Evolutionary conservation across 2,113 vertebrate genomes (phyloP).

Genomic region (Chitala chitala): DNA sequence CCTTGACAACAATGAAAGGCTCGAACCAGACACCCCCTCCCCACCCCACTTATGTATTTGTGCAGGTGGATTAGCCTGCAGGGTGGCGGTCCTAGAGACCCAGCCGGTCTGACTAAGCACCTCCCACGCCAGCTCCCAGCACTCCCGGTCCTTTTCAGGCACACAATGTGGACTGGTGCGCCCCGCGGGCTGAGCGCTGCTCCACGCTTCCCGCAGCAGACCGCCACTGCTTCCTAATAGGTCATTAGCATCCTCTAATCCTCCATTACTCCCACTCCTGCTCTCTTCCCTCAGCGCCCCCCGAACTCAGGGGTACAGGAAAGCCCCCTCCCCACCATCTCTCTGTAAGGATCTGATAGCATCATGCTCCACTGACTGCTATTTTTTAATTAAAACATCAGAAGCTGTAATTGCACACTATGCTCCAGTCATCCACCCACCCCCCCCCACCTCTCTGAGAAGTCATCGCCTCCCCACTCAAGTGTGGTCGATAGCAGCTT

Average conservation of each 20-base stretch:
- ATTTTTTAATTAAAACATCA: conserved; percentile 52
- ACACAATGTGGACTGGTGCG: conserved; percentile 5
- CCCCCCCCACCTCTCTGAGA: conserved; percentile 37
- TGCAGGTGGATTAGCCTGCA: conserved; percentile 4
- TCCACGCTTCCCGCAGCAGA: conserved; percentile 29
- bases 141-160: neutral
- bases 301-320: conserved; percentile 44
- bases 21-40: neutral
- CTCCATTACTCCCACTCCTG: conserved; percentile 45
- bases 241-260: conserved; percentile 57
- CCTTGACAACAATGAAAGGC: neutral
- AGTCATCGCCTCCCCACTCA: conserved; percentile 37
- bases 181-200: conserved; percentile 31
- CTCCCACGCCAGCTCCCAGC: neutral
- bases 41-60: neutral
- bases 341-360: conserved; percentile 37
- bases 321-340: neutral
- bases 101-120: neutral
- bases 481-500: conserved; percentile 23
- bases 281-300: conserved; percentile 44
- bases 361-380: conserved; percentile 36
- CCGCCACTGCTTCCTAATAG: conserved; percentile 49
- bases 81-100: neutral
- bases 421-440: conserved; percentile 37
- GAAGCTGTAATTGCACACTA: conserved; percentile 52